phyloP scores from a whole-genome alignment of 2,113 vertebrate genomes.

The Oreamnos americanus region DNA sequence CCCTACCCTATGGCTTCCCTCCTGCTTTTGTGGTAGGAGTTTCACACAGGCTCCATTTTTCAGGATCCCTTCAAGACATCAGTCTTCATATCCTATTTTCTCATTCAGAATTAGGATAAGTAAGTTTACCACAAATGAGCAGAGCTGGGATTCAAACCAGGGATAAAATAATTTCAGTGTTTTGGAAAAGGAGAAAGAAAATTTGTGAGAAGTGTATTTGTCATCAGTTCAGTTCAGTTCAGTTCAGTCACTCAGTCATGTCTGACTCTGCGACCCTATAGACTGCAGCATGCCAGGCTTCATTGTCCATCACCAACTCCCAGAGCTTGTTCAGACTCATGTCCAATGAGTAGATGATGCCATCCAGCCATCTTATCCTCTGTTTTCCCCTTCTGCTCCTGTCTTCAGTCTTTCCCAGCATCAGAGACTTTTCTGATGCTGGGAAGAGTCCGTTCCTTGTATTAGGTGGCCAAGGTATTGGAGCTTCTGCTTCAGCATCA shows the following conservation, averaged over 20 bases:
- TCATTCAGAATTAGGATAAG: background rate
- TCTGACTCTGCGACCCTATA: background rate
- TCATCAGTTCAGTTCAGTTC: background rate
- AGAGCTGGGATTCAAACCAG: background rate
- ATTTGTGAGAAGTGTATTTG: background rate
- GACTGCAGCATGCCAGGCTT: background rate
- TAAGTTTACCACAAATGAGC: background rate
- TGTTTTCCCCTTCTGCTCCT: background rate
- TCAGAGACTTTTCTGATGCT: background rate
- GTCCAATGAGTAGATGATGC: background rate
- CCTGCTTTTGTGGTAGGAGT: background rate
- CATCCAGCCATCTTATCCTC: background rate
- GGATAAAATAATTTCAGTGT: background rate
- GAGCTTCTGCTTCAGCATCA: background rate
- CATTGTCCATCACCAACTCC: background rate
- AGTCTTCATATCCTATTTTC: no score
- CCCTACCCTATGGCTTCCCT: fast-evolving
- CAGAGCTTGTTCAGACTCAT: background rate
- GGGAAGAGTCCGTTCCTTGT: background rate
- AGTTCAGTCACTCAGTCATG: background rate
- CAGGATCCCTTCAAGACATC: background rate
- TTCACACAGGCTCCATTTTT: no score
- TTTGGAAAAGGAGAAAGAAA: background rate
- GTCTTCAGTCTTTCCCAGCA: background rate
- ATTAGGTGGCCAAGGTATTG: background rate